Base-by-base conservation (phyloP, 2,113 vertebrate genomes). In the Syngnathus typhle region DNA sequence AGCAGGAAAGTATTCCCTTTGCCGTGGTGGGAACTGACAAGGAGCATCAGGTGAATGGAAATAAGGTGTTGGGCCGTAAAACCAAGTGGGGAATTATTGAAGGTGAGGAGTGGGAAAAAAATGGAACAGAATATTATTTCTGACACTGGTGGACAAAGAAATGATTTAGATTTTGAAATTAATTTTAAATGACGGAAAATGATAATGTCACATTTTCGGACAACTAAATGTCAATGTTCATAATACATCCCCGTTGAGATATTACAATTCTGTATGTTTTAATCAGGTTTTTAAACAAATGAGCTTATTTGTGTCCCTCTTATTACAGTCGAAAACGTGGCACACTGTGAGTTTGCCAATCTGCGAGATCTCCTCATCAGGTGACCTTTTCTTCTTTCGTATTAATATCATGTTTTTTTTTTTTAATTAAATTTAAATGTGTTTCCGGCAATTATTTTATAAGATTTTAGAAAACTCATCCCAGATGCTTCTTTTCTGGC, bases 21-120 rank as follows among this genome's bases (percentile, higher is more conserved):
- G 96, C 96, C 0, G 96, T 99, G 69, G 95, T 99, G 0, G 96
- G 96, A 38, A 95, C 96, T 0, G 95, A 98, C 85, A 91, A 90
- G 74, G 95, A 98, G 72, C 94, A 99, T 80, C 86, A 96, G 66
- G 93, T 98, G 80, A 95, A 99, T 0, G 96, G 96, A 68, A 95
- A 92, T 82, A 92, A 92, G 56, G 92, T 98, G 68, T 86, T 99
- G 82, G 96, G 95, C 63, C 92, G 96, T 59, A 98, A 96, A 87
- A 99, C 96, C 47, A 98, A 98, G 79, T 98, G 96, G 96, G 96
- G 96, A 44, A 90, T 98, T 81, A 92, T 99, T 8, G 96, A 99
- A 95, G 96, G 96, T 96, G 76, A 80, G 76, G 12, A 43, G n/a
- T 27, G 18, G 47, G 7, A 7, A 43, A 61, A 61, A 61, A 61